Evolutionary conservation across 2,888 invertebrate species (phyloP).

Genomic region (Philereme vetulata): DNA sequence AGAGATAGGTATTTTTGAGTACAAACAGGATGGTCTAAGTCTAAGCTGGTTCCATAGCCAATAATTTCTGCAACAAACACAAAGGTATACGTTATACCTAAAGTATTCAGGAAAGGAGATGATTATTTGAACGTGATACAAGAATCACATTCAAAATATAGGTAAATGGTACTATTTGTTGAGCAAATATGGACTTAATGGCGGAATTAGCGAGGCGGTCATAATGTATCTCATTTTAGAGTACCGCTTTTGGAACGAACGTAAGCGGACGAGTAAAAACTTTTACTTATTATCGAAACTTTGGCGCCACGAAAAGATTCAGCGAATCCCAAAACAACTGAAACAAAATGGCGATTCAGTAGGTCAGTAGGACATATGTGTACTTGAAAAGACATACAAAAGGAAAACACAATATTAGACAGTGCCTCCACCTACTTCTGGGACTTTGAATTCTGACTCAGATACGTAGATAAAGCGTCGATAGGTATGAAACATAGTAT

Average conservation of each 20-base stretch:
- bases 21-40: no score
- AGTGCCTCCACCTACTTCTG: no score
- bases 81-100: background rate
- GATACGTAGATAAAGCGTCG: no score
- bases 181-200: constrained; percentile 15
- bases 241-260: background rate
- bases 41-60: no score
- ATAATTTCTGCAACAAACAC: no score
- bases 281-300: background rate
- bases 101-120: constrained; percentile 5
- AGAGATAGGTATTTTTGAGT: no score
- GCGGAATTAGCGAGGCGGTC: constrained; percentile 8
- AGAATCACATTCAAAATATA: constrained; percentile 7
- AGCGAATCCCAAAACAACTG: constrained; percentile 1
- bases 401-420: no score
- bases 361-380: background rate
- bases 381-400: no score
- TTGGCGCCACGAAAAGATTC: background rate
- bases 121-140: constrained; percentile 1
- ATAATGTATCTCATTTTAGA: constrained; percentile 2
- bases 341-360: background rate
- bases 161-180: constrained; percentile 14
- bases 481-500: no score
- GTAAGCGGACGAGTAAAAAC: background rate
- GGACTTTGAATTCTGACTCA: no score